Evolutionary conservation across 2,888 invertebrate species (phyloP), one percentile per base, ranked within the genome.

Genomic region (Lomographa bimaculata): DNA sequence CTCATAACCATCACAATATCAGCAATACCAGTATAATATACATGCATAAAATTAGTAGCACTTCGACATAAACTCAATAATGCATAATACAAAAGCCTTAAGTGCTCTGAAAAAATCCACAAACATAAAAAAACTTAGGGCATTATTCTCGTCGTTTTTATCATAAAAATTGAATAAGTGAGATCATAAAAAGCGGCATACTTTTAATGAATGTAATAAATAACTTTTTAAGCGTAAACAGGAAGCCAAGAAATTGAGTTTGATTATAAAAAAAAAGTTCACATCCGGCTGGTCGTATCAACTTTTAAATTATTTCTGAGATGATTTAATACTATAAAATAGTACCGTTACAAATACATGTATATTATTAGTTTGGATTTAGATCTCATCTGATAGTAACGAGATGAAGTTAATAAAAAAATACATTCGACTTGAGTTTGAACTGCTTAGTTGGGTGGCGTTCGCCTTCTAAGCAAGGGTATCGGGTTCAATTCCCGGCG

Each of bases 221-320:
- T 58, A 44, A 49, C 35, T 42, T 50, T 50, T 53, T 44, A 46
- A 39, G 27, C 39, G 49, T 55, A 54, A 58, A 58, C 57, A 58
- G 56, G 57, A 58, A 54, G 42, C 29, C 9, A 28, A 25, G 34
- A 30, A 45, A 46, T 33, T 41, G 26, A 37, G 25, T 44, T 46
- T 27, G 32, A 46, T 46, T 51, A 39, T 40, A 37, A 44, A n/a
- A 42, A 40, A 40, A 43, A 45, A 39, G 11, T 25, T 42, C 28
- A 24, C 40, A 42, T 52, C 54, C 50, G 51, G 35, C 35, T 10
- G 6, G 20, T 11, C n/a, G 19, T 5, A 23, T 21, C 14, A 20
- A 17, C 19, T 34, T n/a, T 27, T 7, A 14, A 16, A 29, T 28
- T 34, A 27, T 27, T 21, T 21, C 26, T 7, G 19, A 29, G 7